These are phyloP conservation scores for Cacatua alba DNA, from an alignment of 2,113 vertebrate species.

Conservation along the genomic window DNA sequence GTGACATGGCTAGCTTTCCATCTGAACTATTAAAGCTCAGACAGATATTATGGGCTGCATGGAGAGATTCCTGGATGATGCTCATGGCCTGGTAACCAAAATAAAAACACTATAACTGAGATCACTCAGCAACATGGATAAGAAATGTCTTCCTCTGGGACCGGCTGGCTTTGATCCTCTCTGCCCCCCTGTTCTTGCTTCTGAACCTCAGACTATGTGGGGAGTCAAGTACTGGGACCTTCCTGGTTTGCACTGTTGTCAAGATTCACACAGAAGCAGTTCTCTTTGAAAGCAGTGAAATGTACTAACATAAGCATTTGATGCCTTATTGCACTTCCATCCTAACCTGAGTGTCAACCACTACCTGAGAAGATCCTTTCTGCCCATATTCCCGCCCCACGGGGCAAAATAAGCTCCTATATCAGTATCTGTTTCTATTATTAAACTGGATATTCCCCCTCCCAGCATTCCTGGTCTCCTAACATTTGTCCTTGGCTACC, in stretches of 20 bases:
- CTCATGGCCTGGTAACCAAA: neutral
- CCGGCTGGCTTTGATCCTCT: neutral
- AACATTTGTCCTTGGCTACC: neutral
- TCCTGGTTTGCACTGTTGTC: neutral
- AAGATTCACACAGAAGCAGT: neutral
- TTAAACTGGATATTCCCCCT: neutral
- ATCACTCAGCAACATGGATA: neutral
- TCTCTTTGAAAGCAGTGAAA: neutral
- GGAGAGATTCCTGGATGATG: neutral
- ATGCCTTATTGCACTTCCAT: neutral
- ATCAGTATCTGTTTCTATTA: neutral
- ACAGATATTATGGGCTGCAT: neutral
- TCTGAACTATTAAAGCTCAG: neutral
- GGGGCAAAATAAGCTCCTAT: accelerated
- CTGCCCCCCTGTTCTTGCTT: neutral
- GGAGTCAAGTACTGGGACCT: neutral
- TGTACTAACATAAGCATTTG: accelerated
- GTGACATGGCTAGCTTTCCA: neutral
- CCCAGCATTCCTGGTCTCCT: neutral
- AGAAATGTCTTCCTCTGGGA: neutral
- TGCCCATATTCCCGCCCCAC: neutral
- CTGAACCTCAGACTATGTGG: accelerated
- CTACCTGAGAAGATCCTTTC: neutral
- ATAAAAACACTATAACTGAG: neutral
- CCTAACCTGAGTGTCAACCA: neutral